A percentile compares a stretch with the other conserved stretches of the same genome.
Evolutionary conservation across 2,797 vertebrate species (phyloP).

Genomic region (Lacerta agilis): DNA sequence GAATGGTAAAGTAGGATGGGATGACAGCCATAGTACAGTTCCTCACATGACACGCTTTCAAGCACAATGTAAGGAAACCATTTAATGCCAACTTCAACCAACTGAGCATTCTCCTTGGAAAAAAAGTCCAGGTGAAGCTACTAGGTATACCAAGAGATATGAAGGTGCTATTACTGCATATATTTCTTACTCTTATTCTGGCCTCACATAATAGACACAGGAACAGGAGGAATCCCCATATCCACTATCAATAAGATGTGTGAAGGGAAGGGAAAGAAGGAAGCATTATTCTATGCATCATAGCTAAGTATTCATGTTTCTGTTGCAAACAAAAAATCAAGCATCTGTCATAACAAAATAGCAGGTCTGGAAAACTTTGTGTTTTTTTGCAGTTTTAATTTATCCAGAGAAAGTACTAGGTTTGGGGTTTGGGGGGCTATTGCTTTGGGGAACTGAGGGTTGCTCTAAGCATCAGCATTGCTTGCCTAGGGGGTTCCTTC

Average conservation of each 20-base stretch:
- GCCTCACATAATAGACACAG: too few species aligned
- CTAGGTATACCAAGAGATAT: neutral
- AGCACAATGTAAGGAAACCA: neutral
- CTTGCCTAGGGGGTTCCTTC: neutral
- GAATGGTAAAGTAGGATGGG: neutral
- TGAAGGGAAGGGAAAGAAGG: too few species aligned
- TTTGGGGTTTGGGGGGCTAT: neutral
- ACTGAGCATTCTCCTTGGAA: neutral
- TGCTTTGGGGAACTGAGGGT: neutral
- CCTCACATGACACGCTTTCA: conserved; percentile 1
- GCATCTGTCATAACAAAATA: neutral
- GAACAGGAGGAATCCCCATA: too few species aligned
- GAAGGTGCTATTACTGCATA: neutral
- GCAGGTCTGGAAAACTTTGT: neutral
- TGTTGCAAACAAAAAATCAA: too few species aligned
- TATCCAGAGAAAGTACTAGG: neutral
- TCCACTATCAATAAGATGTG: too few species aligned
- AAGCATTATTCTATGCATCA: too few species aligned
- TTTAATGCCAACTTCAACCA: neutral
- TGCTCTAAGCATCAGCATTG: neutral
- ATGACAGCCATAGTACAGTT: neutral
- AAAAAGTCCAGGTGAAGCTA: neutral
- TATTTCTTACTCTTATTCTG: too few species aligned
- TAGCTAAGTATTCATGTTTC: too few species aligned
- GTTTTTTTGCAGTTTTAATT: neutral